Evolutionary conservation across 2,888 invertebrate genomes (phyloP).

Genomic region (Danaus chrysippus): DNA sequence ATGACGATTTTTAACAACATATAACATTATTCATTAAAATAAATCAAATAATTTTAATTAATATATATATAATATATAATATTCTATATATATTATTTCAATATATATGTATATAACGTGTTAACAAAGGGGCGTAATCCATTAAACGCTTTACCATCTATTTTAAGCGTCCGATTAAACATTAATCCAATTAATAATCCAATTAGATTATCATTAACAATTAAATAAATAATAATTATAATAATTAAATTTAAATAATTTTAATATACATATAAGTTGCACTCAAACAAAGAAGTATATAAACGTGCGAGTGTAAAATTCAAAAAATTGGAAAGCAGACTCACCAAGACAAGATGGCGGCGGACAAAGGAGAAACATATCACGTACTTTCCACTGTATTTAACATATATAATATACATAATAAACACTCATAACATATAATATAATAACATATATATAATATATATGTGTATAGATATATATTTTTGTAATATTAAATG

Average conservation of each 20-base stretch:
- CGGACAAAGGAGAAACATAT: conserved; percentile 41
- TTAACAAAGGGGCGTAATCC: conserved; percentile 11
- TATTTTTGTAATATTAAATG: conserved; percentile 31
- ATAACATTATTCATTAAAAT: no score
- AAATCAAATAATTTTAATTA: no score
- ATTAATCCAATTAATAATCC: conserved; percentile 19
- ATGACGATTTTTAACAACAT: no score
- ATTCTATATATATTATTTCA: no score
- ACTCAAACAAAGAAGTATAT: conserved; percentile 36
- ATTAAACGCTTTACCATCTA: conserved; percentile 15
- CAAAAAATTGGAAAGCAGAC: conserved; percentile 53
- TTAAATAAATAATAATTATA: not conserved
- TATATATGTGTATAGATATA: no score
- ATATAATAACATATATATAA: no score
- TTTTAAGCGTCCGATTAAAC: conserved; percentile 25
- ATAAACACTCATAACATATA: no score
- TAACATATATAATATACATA: no score
- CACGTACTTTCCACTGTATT: conserved; percentile 12
- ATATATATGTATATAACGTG: no score
- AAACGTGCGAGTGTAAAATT: conserved; percentile 36
- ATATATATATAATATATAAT: no score
- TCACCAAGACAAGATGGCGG: conserved; percentile 57
- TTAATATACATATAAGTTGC: conserved; percentile 21
- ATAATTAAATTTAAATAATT: not conserved
- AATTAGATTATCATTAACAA: conserved; percentile 5